Evolutionary conservation across 1,140 invertebrate species (phyloP).

Genomic region (Drosophila repletoides): DNA sequence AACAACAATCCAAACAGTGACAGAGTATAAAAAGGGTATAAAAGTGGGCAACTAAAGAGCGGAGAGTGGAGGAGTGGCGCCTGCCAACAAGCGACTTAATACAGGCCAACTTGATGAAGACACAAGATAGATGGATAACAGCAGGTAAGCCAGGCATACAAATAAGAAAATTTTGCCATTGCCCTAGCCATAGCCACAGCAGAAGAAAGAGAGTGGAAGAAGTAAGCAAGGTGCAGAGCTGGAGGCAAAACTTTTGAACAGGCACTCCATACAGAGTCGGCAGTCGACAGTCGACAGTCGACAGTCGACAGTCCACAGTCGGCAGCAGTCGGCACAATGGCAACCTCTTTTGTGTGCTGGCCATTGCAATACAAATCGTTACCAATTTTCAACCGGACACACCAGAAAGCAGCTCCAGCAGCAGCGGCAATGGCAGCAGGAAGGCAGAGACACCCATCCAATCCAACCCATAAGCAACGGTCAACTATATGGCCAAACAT

Average conservation of each 20-base stretch:
- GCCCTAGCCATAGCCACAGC: too few relatives aligned
- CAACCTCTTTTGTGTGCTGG: slow-evolving; percentile 63
- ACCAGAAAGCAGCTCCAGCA: slow-evolving; percentile 29
- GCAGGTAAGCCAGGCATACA: slow-evolving; percentile 73
- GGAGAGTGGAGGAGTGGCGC: background rate
- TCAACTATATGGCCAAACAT: slow-evolving; percentile 71
- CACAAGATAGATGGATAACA: slow-evolving; percentile 76
- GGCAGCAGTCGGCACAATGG: slow-evolving; percentile 37
- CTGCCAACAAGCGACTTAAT: slow-evolving; percentile 73
- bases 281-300: background rate
- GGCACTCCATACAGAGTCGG: slow-evolving; percentile 5
- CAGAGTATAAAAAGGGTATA: slow-evolving; percentile 20
- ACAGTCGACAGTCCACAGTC: slow-evolving; percentile 26
- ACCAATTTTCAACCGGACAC: slow-evolving; percentile 73
- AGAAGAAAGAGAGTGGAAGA: background rate
- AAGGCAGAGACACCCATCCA: slow-evolving; percentile 7
- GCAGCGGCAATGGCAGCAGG: too few relatives aligned
- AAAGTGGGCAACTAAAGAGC: background rate
- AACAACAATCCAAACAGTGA: slow-evolving; percentile 10
- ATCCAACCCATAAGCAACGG: slow-evolving; percentile 66
- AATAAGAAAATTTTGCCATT: slow-evolving; percentile 69
- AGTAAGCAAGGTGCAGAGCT: slow-evolving; percentile 9
- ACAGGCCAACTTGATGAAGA: slow-evolving; percentile 75
- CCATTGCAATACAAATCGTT: slow-evolving; percentile 74
- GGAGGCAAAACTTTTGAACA: slow-evolving; percentile 60